Evolutionary conservation across 2,888 invertebrate species (phyloP).

Genomic region (Salticus scenicus): DNA sequence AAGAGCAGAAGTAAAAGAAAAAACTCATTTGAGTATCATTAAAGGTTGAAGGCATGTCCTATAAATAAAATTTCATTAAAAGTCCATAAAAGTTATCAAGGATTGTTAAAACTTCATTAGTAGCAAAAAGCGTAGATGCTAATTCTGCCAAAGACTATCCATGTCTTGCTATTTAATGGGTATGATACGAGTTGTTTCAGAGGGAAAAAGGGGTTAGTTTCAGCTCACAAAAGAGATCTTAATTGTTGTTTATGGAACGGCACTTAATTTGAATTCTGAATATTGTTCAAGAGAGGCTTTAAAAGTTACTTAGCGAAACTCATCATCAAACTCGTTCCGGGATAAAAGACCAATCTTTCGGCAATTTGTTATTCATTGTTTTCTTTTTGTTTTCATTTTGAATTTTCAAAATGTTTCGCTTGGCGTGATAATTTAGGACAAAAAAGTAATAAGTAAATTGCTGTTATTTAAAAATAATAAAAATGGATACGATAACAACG

Average conservation of each 20-base stretch:
- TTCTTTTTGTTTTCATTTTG: no score
- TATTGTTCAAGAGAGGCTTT: background rate
- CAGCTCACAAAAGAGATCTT: background rate
- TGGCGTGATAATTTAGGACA: no score
- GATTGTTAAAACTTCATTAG: slow-evolving; percentile 16
- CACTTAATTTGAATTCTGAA: background rate
- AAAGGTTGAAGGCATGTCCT: background rate
- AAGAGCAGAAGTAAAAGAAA: background rate
- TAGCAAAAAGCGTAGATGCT: background rate
- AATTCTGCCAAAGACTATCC: background rate
- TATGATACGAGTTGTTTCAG: background rate
- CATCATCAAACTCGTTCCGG: no score
- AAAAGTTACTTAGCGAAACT: background rate
- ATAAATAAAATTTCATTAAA: slow-evolving; percentile 19
- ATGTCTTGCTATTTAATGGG: background rate
- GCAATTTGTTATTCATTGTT: no score
- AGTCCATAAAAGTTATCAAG: background rate
- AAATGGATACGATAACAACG: no score
- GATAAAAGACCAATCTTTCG: no score
- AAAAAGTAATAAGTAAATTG: no score
- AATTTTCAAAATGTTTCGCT: no score
- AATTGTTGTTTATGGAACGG: slow-evolving; percentile 15
- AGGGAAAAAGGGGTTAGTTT: background rate
- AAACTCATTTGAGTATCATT: background rate
- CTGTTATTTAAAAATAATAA: no score